A percentile compares a stretch with the other conserved stretches of the same genome.
Conservation (phyloP, 2,113 vertebrate genomes). For the Oreochromis aureus region DNA sequence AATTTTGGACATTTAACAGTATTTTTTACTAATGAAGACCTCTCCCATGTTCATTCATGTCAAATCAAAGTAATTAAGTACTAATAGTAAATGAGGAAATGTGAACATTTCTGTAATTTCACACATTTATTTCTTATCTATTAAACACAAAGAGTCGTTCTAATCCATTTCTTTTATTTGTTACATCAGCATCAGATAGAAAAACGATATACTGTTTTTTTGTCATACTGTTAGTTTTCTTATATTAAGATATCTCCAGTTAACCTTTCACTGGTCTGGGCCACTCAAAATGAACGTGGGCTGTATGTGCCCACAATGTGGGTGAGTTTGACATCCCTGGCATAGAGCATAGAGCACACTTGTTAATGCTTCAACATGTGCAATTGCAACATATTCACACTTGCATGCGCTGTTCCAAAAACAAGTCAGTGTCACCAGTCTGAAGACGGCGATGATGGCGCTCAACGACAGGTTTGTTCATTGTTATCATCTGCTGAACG, state of each 20-base stretch:
- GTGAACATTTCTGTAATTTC: background rate
- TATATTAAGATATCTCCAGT: background rate
- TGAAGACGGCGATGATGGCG: background rate
- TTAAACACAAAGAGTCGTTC: background rate
- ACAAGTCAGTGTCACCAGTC: background rate
- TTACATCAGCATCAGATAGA: background rate
- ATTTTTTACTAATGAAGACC: background rate
- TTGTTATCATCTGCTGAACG: slow-evolving; percentile 19
- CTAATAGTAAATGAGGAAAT: background rate
- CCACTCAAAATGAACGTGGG: background rate
- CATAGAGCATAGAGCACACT: background rate
- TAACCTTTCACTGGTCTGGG: background rate
- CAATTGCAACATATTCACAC: background rate
- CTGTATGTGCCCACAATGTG: background rate
- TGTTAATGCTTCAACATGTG: background rate
- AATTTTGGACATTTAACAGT: background rate
- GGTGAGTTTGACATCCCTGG: background rate
- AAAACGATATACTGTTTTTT: background rate
- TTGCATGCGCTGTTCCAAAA: background rate
- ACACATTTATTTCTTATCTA: background rate
- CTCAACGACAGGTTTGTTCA: slow-evolving; percentile 7
- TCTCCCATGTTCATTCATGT: background rate
- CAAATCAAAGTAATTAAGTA: background rate
- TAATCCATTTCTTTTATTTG: background rate
- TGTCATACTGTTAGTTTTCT: background rate